Base-by-base conservation (phyloP, 2,888 invertebrate species). In the Tetragnatha montana region DNA sequence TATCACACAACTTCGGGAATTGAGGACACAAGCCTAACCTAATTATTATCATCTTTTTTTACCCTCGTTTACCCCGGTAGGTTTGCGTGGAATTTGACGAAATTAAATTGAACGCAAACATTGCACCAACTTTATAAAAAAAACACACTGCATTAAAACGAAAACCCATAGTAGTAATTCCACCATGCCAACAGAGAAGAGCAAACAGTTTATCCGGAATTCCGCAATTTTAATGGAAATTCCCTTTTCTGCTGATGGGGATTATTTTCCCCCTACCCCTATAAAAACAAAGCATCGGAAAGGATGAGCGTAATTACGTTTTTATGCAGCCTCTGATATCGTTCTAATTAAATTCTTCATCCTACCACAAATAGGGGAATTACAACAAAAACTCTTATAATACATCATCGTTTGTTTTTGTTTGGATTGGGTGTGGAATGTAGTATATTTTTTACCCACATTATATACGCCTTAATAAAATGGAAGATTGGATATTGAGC, bases 261-360 rank as follows among this genome's bases (percentile, higher is more conserved):
- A 47, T 50, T 51, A 6, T 21, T 51, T 74, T 87, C 71, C 70
- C 35, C 47, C 35, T n/a, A 68, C 49, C 68, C 0, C 50, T 12
- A 47, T 12, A 49, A 83, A 80, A 83, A 83, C 7, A 83, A 51
- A 78, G 35, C 68, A n/a, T n/a, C n/a, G 70, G n/a, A 50, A 78
- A 71, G 73, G 22, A 73, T 69, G 12, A 12, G 78, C 70, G 60
- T 88, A 88, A 88, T 88, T 84, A 50, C 79, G 73, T 88, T 88
- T 80, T 84, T 83, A 84, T 19, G 19, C 69, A 21, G 19, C 19
- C 21, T 7, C n/a, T 14, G 49, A 78, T 22, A 75, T 35, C 79
- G 47, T 82, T 82, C 21, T 81, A 87, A 81, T 87, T 87, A 87
- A 87, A 81, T 74, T 87, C 35, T 49, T 87, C 35, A 51, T 21